These are phyloP conservation scores for Lymantria dispar DNA, from an alignment of 2,888 invertebrate genomes.

Conservation along the genomic window DNA sequence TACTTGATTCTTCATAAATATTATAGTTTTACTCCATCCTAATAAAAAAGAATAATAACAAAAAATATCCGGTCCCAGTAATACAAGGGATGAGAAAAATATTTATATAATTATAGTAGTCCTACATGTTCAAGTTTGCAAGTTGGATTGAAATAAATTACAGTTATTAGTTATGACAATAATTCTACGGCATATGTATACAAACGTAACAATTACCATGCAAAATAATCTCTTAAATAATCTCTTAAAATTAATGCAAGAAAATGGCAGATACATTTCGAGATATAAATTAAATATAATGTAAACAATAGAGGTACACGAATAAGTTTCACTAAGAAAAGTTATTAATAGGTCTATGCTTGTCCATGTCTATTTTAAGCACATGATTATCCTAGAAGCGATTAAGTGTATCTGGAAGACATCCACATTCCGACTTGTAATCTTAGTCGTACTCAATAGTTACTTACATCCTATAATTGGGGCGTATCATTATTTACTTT, in stretches of 20 bases:
- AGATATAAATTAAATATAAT: no score
- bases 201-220: background rate
- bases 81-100: background rate
- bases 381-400: no score
- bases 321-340: no score
- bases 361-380: no score
- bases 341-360: no score
- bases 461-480: no score
- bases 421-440: no score
- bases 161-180: slow-evolving; percentile 1
- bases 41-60: slow-evolving; percentile 5
- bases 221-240: no score
- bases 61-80: background rate
- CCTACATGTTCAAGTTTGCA: background rate
- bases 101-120: background rate
- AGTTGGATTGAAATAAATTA: slow-evolving; percentile 8
- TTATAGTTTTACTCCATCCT: background rate
- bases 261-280: background rate
- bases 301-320: no score
- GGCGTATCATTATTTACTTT: no score
- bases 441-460: no score
- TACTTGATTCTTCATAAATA: slow-evolving; percentile 9
- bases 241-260: background rate
- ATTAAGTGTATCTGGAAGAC: no score
- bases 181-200: background rate